Evolutionary conservation across 2,113 vertebrate genomes (phyloP), one percentile per base, ranked within the genome.

Genomic region (Strix uralensis): DNA sequence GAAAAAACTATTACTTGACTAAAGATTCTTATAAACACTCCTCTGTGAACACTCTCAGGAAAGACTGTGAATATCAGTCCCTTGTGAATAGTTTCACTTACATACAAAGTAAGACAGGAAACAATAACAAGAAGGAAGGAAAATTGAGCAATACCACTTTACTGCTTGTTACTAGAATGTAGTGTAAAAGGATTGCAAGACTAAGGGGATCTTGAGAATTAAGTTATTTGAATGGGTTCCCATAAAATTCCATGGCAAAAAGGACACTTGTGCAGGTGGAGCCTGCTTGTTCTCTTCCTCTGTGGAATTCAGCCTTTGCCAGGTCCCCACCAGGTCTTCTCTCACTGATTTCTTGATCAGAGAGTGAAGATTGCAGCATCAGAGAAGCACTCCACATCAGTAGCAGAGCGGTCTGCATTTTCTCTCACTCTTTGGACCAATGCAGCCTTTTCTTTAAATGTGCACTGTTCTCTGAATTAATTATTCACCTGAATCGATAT

Each of bases 91-190:
- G 82, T 96, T 92, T 70, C 61, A 84, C 38, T 84, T 73, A 25
- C 26, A 49, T 46, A 92, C 65, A 85, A 91, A 94, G 78, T 52
- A 82, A 94, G 78, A 58, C 90, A 94, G 88, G 96, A 96, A 96
- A 94, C 66, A 96, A 80, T 92, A 97, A 96, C 71, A 90, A 77
- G 81, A 40, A 91, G 86, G 88, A 97, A 96, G 51, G 72, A 97
- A 96, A 96, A 93, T 12, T 85, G 86, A 81, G 84, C 77, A 84
- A 85, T 77, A 78, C 38, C 67, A 57, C 78, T 95, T 95, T 94
- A 90, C 86, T 77, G 74, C 89, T 94, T 57, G 18, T 90, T 83
- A 80, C 62, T 82, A 92, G 51, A 90, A 70, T 7, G 71, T 26
- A 91, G 51, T 11, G 47, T 69, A 65, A 78, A 82, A 80, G 49